Conservation (phyloP, 37 sponge, comb jelly and placozoan species). For the Haliclona indistincta region DNA sequence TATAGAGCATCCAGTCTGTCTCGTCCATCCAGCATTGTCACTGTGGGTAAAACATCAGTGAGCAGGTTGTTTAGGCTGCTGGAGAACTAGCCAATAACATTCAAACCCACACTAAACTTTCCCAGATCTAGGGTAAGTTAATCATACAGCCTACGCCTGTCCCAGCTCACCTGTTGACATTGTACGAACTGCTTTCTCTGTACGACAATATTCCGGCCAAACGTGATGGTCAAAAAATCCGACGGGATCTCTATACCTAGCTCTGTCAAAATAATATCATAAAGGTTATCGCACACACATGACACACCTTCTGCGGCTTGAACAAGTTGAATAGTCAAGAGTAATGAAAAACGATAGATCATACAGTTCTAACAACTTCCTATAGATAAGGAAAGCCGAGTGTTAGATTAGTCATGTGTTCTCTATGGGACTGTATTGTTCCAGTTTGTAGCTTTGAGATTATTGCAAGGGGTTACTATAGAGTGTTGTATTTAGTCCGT, state of each 20-base stretch:
- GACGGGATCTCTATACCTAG: conserved; percentile 15
- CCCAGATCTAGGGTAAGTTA: too few species aligned
- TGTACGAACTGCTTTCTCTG: not conserved
- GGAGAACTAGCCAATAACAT: too few species aligned
- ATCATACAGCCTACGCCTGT: too few species aligned
- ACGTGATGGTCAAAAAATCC: conserved; percentile 57
- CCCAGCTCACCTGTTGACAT: not conserved
- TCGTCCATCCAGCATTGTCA: not conserved
- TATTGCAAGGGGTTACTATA: too few species aligned
- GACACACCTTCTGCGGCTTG: conserved; percentile 31
- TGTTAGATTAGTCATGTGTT: conserved; percentile 3
- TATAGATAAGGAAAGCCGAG: not conserved
- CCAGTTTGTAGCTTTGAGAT: too few species aligned
- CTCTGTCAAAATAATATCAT: not conserved
- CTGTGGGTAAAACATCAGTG: not conserved
- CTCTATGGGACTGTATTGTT: too few species aligned
- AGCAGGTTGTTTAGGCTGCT: not conserved
- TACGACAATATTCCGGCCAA: conserved; percentile 46
- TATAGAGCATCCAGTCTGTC: not conserved
- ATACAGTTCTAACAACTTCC: conserved; percentile 14
- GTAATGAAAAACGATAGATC: conserved; percentile 41
- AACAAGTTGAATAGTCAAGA: conserved; percentile 39
- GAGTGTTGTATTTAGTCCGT: not conserved
- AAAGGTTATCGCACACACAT: not conserved
- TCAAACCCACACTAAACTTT: too few species aligned